These are phyloP conservation scores for Anser cygnoides DNA, from an alignment of 2,113 vertebrate genomes.

Conservation along the genomic window DNA sequence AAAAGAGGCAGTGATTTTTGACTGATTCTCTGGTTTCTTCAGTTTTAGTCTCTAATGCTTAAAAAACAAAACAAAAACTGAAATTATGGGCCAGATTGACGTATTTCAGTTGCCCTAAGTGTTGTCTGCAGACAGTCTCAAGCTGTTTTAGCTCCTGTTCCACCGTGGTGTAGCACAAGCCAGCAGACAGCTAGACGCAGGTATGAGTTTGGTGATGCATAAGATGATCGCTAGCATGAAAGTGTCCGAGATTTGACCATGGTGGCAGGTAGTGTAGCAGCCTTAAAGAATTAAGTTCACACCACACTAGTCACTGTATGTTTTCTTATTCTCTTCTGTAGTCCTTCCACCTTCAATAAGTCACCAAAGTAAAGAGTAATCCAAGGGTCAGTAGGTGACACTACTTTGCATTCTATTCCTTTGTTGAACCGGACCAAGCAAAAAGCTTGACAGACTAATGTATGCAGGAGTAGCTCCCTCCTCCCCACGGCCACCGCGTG, in stretches of 20 bases:
- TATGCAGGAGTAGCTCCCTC: background rate
- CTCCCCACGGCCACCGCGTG: background rate
- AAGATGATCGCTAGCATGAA: fast-evolving
- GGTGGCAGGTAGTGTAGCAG: fast-evolving
- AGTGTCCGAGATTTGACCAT: fast-evolving
- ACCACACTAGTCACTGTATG: fast-evolving
- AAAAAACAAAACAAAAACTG: too few relatives aligned
- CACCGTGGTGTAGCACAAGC: fast-evolving
- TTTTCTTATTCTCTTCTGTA: fast-evolving
- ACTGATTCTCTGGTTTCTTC: fast-evolving
- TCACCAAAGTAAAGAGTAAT: background rate
- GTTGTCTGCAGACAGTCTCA: fast-evolving
- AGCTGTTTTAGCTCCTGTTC: background rate
- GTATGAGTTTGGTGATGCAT: fast-evolving
- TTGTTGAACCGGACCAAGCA: background rate
- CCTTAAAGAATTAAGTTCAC: fast-evolving
- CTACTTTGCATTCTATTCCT: fast-evolving
- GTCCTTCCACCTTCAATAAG: background rate
- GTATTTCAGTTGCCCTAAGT: fast-evolving
- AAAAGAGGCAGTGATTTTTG: fast-evolving
- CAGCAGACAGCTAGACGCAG: background rate
- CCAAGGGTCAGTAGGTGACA: fast-evolving
- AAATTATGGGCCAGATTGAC: fast-evolving
- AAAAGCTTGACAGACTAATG: fast-evolving
- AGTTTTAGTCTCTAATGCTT: fast-evolving